phyloP scores from a whole-genome alignment of 2,113 vertebrate species.

The Ancistrus triradiatus region DNA sequence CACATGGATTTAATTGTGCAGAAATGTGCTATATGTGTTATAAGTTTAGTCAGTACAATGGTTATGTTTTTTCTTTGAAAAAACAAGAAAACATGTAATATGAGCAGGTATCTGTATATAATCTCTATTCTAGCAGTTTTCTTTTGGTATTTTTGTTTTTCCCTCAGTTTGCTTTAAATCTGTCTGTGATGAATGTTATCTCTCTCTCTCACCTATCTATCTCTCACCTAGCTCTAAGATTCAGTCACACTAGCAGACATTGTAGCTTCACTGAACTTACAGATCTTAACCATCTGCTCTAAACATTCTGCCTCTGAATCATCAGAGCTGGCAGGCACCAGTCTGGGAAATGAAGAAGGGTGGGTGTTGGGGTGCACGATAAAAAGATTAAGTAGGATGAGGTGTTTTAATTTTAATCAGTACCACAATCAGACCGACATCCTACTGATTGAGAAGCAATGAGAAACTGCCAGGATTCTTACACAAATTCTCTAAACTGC shows the following conservation, averaged over 20 bases:
- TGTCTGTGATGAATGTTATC: not conserved
- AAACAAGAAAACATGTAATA: no score
- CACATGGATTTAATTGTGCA: no score
- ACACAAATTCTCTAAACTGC: not conserved
- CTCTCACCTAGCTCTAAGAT: not conserved
- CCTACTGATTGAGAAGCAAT: conserved; percentile 50
- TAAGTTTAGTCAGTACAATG: no score
- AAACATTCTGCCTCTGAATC: conserved; percentile 1
- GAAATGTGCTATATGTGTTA: no score
- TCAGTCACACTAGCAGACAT: not conserved
- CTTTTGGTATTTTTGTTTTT: not conserved
- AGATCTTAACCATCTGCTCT: not conserved
- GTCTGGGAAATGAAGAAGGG: not conserved
- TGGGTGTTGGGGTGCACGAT: not conserved
- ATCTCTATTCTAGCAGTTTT: no score
- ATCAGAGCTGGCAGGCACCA: conserved; percentile 11
- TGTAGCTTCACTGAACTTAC: no score
- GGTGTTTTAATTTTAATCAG: conserved; percentile 53
- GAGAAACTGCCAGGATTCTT: conserved; percentile 24
- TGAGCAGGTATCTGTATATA: no score
- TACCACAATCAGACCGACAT: conserved; percentile 57
- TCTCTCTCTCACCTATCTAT: not conserved
- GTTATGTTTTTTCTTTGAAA: no score
- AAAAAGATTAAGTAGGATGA: not conserved
- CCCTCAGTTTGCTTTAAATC: not conserved